Evolutionary conservation across 2,888 invertebrate genomes (phyloP).

Genomic region (Drosophila peninsularis): DNA sequence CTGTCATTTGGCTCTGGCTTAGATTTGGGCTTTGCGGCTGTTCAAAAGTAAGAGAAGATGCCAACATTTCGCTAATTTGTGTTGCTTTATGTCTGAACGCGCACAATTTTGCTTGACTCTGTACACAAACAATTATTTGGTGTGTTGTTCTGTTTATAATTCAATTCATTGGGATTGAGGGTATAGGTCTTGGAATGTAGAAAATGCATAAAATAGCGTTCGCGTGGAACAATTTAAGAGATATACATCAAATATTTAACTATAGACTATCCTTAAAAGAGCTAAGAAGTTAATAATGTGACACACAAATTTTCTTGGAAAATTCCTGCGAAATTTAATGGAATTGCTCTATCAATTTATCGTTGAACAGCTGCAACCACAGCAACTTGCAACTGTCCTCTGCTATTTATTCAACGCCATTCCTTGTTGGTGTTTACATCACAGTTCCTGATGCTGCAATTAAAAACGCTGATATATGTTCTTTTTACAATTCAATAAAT

Average conservation of each 20-base stretch:
- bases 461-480: slow-evolving; percentile 81
- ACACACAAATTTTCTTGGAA: not conserved
- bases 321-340: slow-evolving; percentile 13
- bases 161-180: not conserved
- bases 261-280: not conserved
- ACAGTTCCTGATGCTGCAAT: slow-evolving; percentile 65
- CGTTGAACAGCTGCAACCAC: slow-evolving; percentile 39
- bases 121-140: slow-evolving; percentile 25
- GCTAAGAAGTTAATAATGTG: not conserved
- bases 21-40: slow-evolving; percentile 42
- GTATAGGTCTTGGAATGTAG: not conserved
- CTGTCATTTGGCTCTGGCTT: slow-evolving; percentile 72
- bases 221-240: not conserved
- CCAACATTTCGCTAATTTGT: slow-evolving; percentile 36
- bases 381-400: slow-evolving; percentile 53
- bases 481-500: slow-evolving; percentile 81
- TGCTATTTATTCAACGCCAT: slow-evolving; percentile 60
- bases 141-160: not conserved
- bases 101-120: slow-evolving; percentile 47
- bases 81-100: slow-evolving; percentile 23
- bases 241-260: not conserved
- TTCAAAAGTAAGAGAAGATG: slow-evolving; percentile 23
- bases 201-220: not conserved
- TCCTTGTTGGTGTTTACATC: slow-evolving; percentile 31
- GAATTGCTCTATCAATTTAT: slow-evolving; percentile 53